phyloP scores from a whole-genome alignment of 2,113 vertebrate species.

The Trematomus loennbergii region DNA sequence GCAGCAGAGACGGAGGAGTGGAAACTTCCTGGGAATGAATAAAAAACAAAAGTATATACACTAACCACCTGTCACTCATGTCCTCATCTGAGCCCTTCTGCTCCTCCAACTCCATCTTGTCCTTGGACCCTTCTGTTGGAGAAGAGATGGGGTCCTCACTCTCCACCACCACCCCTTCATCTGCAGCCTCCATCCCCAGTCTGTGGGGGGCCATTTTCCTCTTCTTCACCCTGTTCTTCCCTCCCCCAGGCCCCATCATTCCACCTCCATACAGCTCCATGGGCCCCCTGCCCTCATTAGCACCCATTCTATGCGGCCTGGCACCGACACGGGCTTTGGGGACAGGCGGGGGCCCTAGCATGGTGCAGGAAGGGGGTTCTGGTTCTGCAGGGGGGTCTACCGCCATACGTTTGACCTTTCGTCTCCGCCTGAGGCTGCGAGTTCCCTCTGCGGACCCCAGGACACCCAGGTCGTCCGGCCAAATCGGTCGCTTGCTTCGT shows the following conservation, averaged over 20 bases:
- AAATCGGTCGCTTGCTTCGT: slow-evolving; percentile 82
- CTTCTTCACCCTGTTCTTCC: slow-evolving; percentile 92
- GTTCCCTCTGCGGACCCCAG: slow-evolving; percentile 87
- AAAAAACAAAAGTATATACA: slow-evolving; percentile 69
- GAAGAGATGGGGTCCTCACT: slow-evolving; percentile 79
- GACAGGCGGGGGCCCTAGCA: slow-evolving; percentile 81
- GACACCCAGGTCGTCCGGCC: slow-evolving; percentile 82
- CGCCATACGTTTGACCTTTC: slow-evolving; percentile 98
- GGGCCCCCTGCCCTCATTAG: slow-evolving; percentile 78
- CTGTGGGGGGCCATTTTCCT: slow-evolving; percentile 88
- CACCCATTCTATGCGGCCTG: slow-evolving; percentile 79
- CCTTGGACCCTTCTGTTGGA: slow-evolving; percentile 84
- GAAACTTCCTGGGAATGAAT: neutral
- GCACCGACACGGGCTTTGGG: slow-evolving; percentile 83
- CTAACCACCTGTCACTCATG: slow-evolving; percentile 99
- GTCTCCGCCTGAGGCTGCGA: slow-evolving; percentile 90
- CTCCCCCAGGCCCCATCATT: slow-evolving; percentile 69
- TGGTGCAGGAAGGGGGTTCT: slow-evolving; percentile 71
- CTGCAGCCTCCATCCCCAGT: slow-evolving; percentile 85
- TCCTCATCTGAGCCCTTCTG: slow-evolving; percentile 97
- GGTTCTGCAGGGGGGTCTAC: slow-evolving; percentile 90
- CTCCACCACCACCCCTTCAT: slow-evolving; percentile 86
- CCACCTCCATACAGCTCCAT: slow-evolving; percentile 67
- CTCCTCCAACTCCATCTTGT: slow-evolving; percentile 97
- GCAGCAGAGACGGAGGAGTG: slow-evolving; percentile 4